Conservation (phyloP, 2,888 invertebrate genomes). For the Nymphalis urticae region DNA sequence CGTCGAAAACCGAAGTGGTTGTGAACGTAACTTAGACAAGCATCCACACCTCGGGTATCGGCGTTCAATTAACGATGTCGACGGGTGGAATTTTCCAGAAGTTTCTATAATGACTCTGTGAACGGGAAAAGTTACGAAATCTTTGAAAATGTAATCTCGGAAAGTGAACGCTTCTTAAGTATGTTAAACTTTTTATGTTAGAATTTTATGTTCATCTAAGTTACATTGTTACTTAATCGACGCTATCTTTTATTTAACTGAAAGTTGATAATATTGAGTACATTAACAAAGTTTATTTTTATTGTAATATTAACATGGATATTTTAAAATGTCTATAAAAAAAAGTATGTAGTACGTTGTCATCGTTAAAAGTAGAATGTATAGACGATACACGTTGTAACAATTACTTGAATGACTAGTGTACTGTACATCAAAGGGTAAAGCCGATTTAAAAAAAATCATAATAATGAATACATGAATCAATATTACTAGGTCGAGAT, state of each 20-base stretch:
- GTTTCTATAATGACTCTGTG: conserved; percentile 33
- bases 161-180: conserved; percentile 21
- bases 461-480: too few relatives aligned
- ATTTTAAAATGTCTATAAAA: too few relatives aligned
- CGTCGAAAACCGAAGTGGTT: conserved; percentile 37
- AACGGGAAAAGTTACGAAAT: conserved; percentile 37
- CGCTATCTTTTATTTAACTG: not conserved
- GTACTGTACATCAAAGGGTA: too few relatives aligned
- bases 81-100: conserved; percentile 37
- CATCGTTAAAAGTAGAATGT: too few relatives aligned
- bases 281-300: too few relatives aligned
- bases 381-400: too few relatives aligned
- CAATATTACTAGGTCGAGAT: too few relatives aligned
- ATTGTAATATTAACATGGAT: too few relatives aligned
- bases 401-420: too few relatives aligned
- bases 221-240: conserved; percentile 4
- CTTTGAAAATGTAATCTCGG: conserved; percentile 28
- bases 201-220: not conserved
- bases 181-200: conserved; percentile 14
- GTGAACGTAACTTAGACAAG: conserved; percentile 37
- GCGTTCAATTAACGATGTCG: conserved; percentile 47
- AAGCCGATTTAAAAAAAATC: too few relatives aligned
- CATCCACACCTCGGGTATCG: conserved; percentile 40
- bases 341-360: too few relatives aligned
- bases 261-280: too few relatives aligned